Percentiles rank a stretch among this genome's conserved stretches.
Conservation (phyloP, 2,888 invertebrate genomes). For the Cheilosia soror region DNA sequence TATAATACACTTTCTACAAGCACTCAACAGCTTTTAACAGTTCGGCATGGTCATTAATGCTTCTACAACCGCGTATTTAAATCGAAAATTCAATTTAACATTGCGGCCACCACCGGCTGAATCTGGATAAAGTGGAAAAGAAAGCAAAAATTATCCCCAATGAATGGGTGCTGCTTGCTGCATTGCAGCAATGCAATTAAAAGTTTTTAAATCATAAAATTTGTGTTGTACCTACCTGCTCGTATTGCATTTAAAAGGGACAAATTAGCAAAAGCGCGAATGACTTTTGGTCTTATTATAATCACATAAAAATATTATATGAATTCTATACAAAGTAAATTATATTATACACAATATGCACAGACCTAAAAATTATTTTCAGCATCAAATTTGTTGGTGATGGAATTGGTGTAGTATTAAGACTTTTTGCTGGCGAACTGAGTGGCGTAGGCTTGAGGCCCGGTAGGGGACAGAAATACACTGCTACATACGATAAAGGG, state of each 20-base stretch:
- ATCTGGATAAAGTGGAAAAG: slow-evolving; percentile 7
- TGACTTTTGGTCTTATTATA: too few species aligned
- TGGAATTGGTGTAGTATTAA: too few species aligned
- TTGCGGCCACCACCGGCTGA: slow-evolving; percentile 8
- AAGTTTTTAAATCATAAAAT: slow-evolving; percentile 32
- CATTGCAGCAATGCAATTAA: slow-evolving; percentile 45
- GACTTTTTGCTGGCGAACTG: too few species aligned
- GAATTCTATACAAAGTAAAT: too few species aligned
- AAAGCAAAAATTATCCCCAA: slow-evolving; percentile 7
- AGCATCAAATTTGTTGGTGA: too few species aligned
- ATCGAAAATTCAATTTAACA: slow-evolving; percentile 47
- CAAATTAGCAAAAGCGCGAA: too few species aligned
- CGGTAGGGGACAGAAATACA: too few species aligned
- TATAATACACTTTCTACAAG: slow-evolving; percentile 25
- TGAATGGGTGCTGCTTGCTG: slow-evolving; percentile 13
- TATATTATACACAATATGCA: too few species aligned
- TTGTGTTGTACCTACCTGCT: neutral
- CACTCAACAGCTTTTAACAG: slow-evolving; percentile 51
- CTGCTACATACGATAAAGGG: too few species aligned
- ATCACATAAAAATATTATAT: too few species aligned
- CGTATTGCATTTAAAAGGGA: neutral
- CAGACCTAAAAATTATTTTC: too few species aligned
- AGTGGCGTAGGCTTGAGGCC: too few species aligned
- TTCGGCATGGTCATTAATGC: slow-evolving; percentile 20
- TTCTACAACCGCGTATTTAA: slow-evolving; percentile 4